phyloP scores from a whole-genome alignment of 2,113 vertebrate genomes.

The Colaptes auratus region DNA sequence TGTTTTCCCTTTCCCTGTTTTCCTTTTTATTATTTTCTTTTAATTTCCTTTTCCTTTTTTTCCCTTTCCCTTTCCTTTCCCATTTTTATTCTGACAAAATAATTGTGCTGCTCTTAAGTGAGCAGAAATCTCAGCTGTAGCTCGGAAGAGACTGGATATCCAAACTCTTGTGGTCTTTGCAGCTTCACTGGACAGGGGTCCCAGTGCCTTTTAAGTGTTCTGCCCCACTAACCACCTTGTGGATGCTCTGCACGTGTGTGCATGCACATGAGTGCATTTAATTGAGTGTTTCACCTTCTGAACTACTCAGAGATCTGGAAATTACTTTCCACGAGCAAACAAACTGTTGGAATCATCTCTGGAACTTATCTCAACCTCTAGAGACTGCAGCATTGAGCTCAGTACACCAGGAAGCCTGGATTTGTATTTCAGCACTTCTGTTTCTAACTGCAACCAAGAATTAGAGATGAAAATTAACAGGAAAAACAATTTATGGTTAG shows the following conservation, averaged over 20 bases:
- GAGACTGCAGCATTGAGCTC: not conserved
- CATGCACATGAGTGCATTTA: not conserved
- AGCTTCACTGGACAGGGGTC: not conserved
- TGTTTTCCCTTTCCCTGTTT: too few species aligned
- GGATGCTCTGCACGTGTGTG: not conserved
- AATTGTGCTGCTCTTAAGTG: not conserved
- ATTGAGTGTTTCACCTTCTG: conserved; percentile 47
- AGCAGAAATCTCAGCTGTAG: not conserved
- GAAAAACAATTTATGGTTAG: conserved; percentile 17
- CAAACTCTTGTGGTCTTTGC: not conserved
- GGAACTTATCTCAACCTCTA: conserved; percentile 47
- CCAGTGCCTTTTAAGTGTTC: not conserved
- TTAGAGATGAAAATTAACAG: conserved; percentile 31
- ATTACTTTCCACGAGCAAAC: conserved; percentile 28
- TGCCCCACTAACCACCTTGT: not conserved
- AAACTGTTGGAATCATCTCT: conserved; percentile 33
- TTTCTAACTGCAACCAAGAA: conserved; percentile 7
- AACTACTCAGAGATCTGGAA: conserved; percentile 26
- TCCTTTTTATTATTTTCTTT: too few species aligned
- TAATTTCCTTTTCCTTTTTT: too few species aligned
- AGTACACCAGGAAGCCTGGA: conserved; percentile 33
- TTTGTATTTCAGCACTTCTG: conserved; percentile 61
- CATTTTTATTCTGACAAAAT: not conserved
- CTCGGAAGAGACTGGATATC: not conserved
- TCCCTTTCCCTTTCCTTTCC: too few species aligned